Evolutionary conservation across 2,888 invertebrate species (phyloP).

Genomic region (Drosophila putrida): DNA sequence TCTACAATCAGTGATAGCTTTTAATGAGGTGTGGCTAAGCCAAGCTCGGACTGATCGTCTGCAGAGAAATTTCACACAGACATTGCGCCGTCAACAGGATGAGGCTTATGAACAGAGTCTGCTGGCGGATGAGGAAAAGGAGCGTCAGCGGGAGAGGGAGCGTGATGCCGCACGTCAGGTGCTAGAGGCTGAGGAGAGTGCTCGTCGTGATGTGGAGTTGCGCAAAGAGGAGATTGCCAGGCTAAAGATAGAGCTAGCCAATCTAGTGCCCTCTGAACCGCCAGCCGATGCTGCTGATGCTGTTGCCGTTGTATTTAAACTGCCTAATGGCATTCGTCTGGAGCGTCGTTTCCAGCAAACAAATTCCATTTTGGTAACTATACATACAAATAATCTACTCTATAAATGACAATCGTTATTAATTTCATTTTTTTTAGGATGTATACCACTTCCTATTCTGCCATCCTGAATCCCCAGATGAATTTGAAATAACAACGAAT

Average conservation of each 20-base stretch:
- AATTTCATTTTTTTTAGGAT: conserved; percentile 88
- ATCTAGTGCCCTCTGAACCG: conserved; percentile 91
- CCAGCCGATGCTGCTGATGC: conserved; percentile 89
- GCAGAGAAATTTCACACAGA: conserved; percentile 93
- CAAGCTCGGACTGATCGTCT: conserved; percentile 94
- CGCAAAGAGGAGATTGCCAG: conserved; percentile 87
- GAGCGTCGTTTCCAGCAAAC: conserved; percentile 93
- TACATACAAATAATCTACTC: conserved; percentile 36
- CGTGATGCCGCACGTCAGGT: conserved; percentile 86
- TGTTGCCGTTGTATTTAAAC: conserved; percentile 94
- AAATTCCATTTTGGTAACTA: conserved; percentile 92
- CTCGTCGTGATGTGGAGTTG: conserved; percentile 86
- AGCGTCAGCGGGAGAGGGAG: conserved; percentile 89
- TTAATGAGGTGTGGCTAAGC: conserved; percentile 94
- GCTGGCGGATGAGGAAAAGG: conserved; percentile 97
- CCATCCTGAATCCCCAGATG: conserved; percentile 95
- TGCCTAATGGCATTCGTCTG: conserved; percentile 95
- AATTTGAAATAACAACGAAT: conserved; percentile 98
- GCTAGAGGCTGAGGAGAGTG: conserved; percentile 86
- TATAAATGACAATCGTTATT: not conserved
- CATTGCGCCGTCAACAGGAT: conserved; percentile 95
- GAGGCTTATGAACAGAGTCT: conserved; percentile 96
- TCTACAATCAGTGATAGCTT: conserved; percentile 91
- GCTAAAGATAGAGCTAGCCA: conserved; percentile 89
- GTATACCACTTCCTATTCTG: conserved; percentile 98